These are phyloP conservation scores for Ornithorhynchus anatinus DNA, from an alignment of 2,113 vertebrate species.

Conservation along the genomic window DNA sequence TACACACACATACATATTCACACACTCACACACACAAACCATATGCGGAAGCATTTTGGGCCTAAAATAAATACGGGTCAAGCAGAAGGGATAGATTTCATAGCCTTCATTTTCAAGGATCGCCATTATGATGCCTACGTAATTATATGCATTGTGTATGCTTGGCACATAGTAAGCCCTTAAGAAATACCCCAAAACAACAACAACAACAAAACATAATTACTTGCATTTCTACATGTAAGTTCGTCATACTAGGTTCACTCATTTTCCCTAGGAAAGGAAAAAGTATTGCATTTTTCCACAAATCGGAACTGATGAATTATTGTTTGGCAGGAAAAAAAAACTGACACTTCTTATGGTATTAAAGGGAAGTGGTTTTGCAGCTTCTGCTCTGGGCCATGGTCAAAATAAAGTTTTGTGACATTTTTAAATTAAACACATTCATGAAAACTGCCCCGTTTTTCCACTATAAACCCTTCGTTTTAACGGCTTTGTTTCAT, in stretches of 20 bases:
- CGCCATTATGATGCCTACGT: neutral
- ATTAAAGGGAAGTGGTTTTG: slow-evolving; percentile 29
- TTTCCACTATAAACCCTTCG: slow-evolving; percentile 50
- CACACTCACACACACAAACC: slow-evolving; percentile 8
- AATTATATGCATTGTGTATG: too few relatives aligned
- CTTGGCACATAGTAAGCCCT: too few relatives aligned
- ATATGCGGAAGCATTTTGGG: slow-evolving; percentile 11
- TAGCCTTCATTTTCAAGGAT: slow-evolving; percentile 4
- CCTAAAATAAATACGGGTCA: slow-evolving; percentile 13
- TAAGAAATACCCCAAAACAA: too few relatives aligned
- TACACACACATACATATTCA: slow-evolving; percentile 25
- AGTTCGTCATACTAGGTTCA: neutral
- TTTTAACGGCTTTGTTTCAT: slow-evolving; percentile 55
- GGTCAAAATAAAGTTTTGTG: slow-evolving; percentile 49
- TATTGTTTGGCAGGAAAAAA: neutral
- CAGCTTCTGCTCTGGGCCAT: slow-evolving; percentile 35
- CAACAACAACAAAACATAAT: too few relatives aligned
- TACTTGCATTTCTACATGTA: neutral
- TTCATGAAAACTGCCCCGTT: slow-evolving; percentile 29
- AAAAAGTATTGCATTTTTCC: slow-evolving; percentile 1
- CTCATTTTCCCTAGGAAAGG: neutral
- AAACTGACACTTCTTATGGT: neutral
- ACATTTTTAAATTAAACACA: slow-evolving; percentile 36
- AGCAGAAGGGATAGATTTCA: slow-evolving; percentile 19
- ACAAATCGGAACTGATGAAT: neutral